Conservation (phyloP, 2,888 invertebrate genomes). For the Spodoptera picta region DNA sequence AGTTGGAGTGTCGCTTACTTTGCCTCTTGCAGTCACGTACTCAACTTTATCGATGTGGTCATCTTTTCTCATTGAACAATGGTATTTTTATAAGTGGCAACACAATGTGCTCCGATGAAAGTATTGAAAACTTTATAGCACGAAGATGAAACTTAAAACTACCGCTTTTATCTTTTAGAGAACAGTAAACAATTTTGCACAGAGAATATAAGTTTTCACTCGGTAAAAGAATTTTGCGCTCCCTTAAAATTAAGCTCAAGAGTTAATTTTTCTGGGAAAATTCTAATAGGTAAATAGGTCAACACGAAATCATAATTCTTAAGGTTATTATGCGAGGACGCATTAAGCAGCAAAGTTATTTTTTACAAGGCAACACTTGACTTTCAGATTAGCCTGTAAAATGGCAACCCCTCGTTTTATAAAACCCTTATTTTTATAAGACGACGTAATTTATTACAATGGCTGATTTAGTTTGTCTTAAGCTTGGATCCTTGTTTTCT, state of each 20-base stretch:
- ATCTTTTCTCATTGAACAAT: constrained; percentile 16
- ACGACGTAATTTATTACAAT: constrained; percentile 59
- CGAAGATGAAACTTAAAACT: constrained; percentile 9
- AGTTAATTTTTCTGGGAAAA: constrained; percentile 32
- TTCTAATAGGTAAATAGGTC: constrained; percentile 44
- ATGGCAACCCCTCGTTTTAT: constrained; percentile 28
- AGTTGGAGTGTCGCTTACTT: constrained; percentile 45
- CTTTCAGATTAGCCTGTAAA: constrained; percentile 38
- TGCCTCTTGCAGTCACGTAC: constrained; percentile 42
- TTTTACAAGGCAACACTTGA: constrained; percentile 46
- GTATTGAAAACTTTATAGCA: constrained; percentile 5
- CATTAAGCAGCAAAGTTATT: constrained; percentile 37
- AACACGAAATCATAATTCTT: constrained; percentile 41
- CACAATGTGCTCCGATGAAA: constrained; percentile 7
- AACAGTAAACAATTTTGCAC: constrained; percentile 5
- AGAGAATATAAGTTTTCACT: constrained; percentile 13
- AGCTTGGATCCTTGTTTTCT: constrained; percentile 61
- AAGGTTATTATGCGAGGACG: constrained; percentile 39
- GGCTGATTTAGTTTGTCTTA: constrained; percentile 61
- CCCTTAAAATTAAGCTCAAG: constrained; percentile 30
- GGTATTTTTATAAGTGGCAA: constrained; percentile 18
- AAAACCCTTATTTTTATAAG: constrained; percentile 52
- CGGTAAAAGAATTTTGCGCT: constrained; percentile 14
- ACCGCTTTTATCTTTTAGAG: constrained; percentile 5
- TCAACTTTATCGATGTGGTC: constrained; percentile 29